These are phyloP conservation scores for Papilio demoleus DNA, from an alignment of 2,888 invertebrate species.

Conservation along the genomic window DNA sequence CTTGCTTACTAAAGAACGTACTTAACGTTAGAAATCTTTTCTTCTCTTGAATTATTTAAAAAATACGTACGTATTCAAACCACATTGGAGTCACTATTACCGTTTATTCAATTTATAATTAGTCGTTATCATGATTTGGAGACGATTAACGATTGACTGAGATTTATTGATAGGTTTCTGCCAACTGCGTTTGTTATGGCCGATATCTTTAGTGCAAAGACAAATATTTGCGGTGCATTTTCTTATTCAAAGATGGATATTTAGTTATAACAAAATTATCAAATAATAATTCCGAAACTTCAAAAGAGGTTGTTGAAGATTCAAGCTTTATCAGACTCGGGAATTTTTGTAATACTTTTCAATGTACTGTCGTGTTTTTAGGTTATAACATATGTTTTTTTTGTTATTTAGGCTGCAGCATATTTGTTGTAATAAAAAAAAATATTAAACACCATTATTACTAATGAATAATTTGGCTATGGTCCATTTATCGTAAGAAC, in stretches of 20 bases:
- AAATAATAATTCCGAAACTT: not conserved
- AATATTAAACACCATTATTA: not conserved
- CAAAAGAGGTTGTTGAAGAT: not conserved
- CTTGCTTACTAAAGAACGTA: no score
- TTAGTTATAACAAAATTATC: not conserved
- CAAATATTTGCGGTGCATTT: conserved; percentile 32
- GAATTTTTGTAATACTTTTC: not conserved
- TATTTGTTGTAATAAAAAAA: not conserved
- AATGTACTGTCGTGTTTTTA: not conserved
- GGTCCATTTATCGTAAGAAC: conserved; percentile 3
- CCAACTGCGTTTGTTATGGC: conserved; percentile 39
- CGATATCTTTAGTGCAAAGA: conserved; percentile 23
- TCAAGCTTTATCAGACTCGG: not conserved
- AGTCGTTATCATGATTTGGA: conserved; percentile 35
- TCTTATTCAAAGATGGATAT: conserved; percentile 17
- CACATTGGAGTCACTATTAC: not conserved
- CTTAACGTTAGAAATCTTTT: no score
- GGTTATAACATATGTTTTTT: not conserved
- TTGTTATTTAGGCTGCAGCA: not conserved
- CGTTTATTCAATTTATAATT: conserved; percentile 37
- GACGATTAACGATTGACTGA: conserved; percentile 33
- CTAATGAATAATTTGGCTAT: not conserved
- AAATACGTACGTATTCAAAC: no score
- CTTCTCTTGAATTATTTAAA: no score
- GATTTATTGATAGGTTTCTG: conserved; percentile 40